Evolutionary conservation across 2,888 invertebrate genomes (phyloP).

Genomic region (Zygothrica quintamaculata): DNA sequence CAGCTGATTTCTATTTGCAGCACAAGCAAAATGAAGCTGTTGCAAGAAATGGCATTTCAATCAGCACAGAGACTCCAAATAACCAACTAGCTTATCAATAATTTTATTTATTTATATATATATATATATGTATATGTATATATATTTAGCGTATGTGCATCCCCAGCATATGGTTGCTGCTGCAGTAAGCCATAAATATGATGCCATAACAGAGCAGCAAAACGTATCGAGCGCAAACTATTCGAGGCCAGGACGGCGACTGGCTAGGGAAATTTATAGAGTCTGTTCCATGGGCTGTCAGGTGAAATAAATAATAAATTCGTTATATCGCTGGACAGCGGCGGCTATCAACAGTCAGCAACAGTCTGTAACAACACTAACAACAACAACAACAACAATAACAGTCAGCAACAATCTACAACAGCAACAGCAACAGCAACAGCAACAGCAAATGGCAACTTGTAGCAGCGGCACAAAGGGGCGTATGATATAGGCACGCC

Average conservation of each 20-base stretch:
- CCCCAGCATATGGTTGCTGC: constrained; percentile 48
- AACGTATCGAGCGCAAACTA: no score
- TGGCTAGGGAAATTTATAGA: constrained; percentile 82
- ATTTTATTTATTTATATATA: constrained; percentile 62
- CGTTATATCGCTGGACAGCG: constrained; percentile 77
- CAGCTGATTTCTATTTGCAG: constrained; percentile 49
- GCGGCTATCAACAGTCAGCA: constrained; percentile 61
- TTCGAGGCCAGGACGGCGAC: constrained; percentile 24
- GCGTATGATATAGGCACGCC: constrained; percentile 71
- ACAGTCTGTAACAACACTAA: constrained; percentile 15
- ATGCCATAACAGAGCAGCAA: constrained; percentile 31
- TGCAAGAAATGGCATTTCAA: constrained; percentile 69
- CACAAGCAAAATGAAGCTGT: constrained; percentile 82
- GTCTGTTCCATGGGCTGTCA: constrained; percentile 84
- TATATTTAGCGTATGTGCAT: constrained; percentile 38
- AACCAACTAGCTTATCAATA: constrained; percentile 61
- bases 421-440: constrained; percentile 19
- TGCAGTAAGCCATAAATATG: constrained; percentile 65
- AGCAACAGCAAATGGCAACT: constrained; percentile 36
- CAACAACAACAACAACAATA: constrained; percentile 29
- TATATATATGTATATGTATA: no score
- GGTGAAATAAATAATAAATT: constrained; percentile 85
- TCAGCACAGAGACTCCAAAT: constrained; percentile 53
- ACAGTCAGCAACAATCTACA: constrained; percentile 24
- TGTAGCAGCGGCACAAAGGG: constrained; percentile 44